Base-by-base conservation (phyloP, 2,888 invertebrate genomes). In the Melikaiella ostensackeni region DNA sequence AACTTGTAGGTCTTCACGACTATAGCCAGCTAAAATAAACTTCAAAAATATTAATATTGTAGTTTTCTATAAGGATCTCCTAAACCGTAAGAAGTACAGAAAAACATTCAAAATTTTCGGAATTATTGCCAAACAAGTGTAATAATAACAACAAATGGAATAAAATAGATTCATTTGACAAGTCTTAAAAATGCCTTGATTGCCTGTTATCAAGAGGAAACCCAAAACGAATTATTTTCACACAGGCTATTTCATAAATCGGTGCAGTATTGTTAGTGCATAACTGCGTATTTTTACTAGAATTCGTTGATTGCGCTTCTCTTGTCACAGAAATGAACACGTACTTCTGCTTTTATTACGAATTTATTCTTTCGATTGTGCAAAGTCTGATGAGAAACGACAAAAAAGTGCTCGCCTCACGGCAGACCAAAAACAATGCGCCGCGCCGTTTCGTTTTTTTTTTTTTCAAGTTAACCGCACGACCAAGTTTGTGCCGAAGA, bases 191-290 rank as follows among this genome's bases (percentile, higher is more conserved):
- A n/a, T n/a, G n/a, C n/a, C n/a, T n/a, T n/a, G n/a, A n/a, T n/a
- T n/a, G n/a, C n/a, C n/a, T n/a, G n/a, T n/a, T n/a, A n/a, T n/a
- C n/a, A n/a, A n/a, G n/a, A n/a, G n/a, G n/a, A n/a, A n/a, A n/a
- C n/a, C n/a, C n/a, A n/a, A n/a, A n/a, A n/a, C n/a, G n/a, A n/a
- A n/a, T n/a, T n/a, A n/a, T n/a, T n/a, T n/a, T n/a, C n/a, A n/a
- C n/a, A n/a, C n/a, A n/a, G n/a, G n/a, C 79, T 75, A 81, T 85
- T 86, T 81, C 84, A 75, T 70, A 80, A 77, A 79, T 79, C 57
- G 9, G 57, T 57, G 57, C 24, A 57, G 24, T 11, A 24, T 57
- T 24, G 57, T 57, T 57, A 24, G 57, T 24, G 13, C 57, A 24
- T 57, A 57, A 57, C 21, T 24, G 24, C 57, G 57, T 16, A 57